These are phyloP conservation scores for Gorsachius goisagi DNA, from an alignment of 2,113 vertebrate genomes.

Conservation along the genomic window DNA sequence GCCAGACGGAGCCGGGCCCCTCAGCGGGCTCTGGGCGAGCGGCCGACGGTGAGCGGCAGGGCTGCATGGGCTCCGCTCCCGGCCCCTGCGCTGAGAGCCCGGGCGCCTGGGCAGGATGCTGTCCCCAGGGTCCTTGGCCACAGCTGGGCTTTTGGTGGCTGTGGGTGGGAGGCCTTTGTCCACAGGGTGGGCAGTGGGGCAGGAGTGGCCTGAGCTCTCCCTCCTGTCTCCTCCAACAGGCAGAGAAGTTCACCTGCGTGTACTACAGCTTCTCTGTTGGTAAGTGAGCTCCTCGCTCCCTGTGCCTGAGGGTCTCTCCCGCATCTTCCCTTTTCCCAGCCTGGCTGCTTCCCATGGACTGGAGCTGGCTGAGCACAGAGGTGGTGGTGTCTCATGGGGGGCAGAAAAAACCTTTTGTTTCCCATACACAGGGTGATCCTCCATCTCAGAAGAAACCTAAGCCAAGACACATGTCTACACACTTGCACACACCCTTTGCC, in stretches of 20 bases:
- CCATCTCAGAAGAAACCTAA: neutral
- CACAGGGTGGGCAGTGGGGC: rapidly evolving
- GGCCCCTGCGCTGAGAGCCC: neutral
- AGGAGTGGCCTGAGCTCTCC: neutral
- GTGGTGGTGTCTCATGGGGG: rapidly evolving
- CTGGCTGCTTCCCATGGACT: rapidly evolving
- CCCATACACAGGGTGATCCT: rapidly evolving
- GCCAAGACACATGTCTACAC: rapidly evolving
- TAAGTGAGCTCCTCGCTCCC: neutral
- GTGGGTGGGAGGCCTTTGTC: neutral
- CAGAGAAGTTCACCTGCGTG: neutral
- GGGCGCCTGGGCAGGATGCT: neutral
- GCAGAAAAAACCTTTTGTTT: rapidly evolving
- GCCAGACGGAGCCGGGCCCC: neutral
- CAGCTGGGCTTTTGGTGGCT: neutral
- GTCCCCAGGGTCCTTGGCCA: neutral
- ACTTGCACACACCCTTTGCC: neutral
- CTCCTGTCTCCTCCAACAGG: neutral
- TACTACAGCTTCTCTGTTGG: conserved; percentile 21
- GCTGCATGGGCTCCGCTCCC: neutral
- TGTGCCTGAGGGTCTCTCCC: neutral
- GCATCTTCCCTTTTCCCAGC: neutral
- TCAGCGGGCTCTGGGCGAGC: neutral
- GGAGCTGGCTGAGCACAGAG: rapidly evolving
- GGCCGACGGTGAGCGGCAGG: neutral